Base-by-base conservation (phyloP, 2,888 invertebrate genomes). In the Parnassius smintheus region DNA sequence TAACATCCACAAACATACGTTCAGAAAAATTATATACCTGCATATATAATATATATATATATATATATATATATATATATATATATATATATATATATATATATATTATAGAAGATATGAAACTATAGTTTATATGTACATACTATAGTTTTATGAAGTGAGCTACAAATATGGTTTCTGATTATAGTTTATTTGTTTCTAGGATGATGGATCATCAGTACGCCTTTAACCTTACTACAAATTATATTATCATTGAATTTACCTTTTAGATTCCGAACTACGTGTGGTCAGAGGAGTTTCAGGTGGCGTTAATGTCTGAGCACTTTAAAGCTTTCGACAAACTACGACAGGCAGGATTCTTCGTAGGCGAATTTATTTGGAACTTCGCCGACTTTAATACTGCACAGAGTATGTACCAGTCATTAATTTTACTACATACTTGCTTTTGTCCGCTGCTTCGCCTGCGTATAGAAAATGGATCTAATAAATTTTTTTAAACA, bases 321-420 rank as follows among this genome's bases (percentile, higher is more conserved):
- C 98, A 99, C 78, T 99, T 99, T 80, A 94, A 95, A 79, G 98
- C 97, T 0, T 99, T 99, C 80, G 99, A 99, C 82, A 85, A 86
- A n/a, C 85, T 98, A 42, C 93, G 97, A 59, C 89, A 89, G 2
- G 85, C 93, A 62, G 94, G 94, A 7, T 97, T 96, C 88, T 96
- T 99, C 75, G 94, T 97, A 35, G 99, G 99, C 2, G 99, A 99
- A 91, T 98, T 99, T 92, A 96, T 99, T 53, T 99, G 99, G 99
- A 99, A 99, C 86, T 99, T 99, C 86, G 99, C 99, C 0, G 99
- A 99, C 83, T 99, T 99, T 79, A 97, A 98, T 86, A 99, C 99
- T 10, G 95, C 95, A 58, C 97, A 98, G 93, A 94, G 97, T 97
- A 82, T 88, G 91, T 76, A 53, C 25, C 9, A 49, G 7, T 12